A percentile compares a stretch with the other conserved stretches of the same genome.
Evolutionary conservation across 2,113 vertebrate genomes (phyloP).

Genomic region (Gymnogyps californianus): DNA sequence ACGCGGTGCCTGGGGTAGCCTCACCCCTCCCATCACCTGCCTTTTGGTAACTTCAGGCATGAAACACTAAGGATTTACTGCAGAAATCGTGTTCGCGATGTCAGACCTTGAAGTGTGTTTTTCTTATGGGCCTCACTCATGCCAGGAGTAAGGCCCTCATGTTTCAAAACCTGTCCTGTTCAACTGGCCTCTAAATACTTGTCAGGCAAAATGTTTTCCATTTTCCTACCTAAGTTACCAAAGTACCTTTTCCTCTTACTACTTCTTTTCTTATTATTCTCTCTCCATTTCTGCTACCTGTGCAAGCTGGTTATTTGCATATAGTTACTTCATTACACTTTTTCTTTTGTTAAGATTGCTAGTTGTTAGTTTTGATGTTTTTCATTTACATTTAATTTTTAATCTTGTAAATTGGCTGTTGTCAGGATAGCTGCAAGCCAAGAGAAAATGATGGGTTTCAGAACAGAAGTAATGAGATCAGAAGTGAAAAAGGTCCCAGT

Average conservation of each 20-base stretch:
- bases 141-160: neutral
- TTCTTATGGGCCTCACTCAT: neutral
- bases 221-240: neutral
- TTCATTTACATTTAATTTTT: neutral
- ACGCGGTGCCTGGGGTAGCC: fast-evolving
- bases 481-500: neutral
- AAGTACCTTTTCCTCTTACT: neutral
- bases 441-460: neutral
- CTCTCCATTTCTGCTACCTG: neutral
- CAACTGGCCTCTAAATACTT: neutral
- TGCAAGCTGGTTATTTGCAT: neutral
- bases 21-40: neutral
- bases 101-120: neutral
- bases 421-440: neutral
- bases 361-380: neutral
- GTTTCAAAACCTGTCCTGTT: neutral
- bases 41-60: neutral
- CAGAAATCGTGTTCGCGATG: neutral
- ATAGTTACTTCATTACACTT: neutral
- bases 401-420: neutral
- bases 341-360: neutral
- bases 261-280: neutral
- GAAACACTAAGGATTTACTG: neutral
- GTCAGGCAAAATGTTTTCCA: neutral
- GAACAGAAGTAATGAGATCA: neutral